Evolutionary conservation across 2,113 vertebrate species (phyloP).

Genomic region (Ia io): DNA sequence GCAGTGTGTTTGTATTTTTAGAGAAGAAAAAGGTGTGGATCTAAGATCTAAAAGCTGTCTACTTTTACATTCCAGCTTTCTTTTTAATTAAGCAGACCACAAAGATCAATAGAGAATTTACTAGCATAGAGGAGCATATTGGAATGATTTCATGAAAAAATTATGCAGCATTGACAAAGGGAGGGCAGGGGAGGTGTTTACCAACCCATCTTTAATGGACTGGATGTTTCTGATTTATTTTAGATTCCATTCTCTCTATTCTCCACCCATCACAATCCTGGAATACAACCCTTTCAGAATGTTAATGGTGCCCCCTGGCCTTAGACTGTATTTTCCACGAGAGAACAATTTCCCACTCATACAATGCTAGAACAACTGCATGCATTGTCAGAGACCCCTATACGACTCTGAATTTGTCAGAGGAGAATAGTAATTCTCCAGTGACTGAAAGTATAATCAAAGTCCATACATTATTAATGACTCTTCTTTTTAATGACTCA

Average conservation of each 20-base stretch:
- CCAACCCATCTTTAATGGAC: not conserved
- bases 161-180: not conserved
- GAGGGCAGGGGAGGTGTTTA: not conserved
- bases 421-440: slow-evolving; percentile 70
- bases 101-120: slow-evolving; percentile 73
- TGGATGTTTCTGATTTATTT: slow-evolving; percentile 57
- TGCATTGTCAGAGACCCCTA: slow-evolving; percentile 52
- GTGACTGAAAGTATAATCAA: slow-evolving; percentile 67
- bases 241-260: slow-evolving; percentile 26
- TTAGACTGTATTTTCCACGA: slow-evolving; percentile 52
- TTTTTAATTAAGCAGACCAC: slow-evolving; percentile 66
- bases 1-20: slow-evolving; percentile 55
- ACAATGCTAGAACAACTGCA: slow-evolving; percentile 36
- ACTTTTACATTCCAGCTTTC: slow-evolving; percentile 63
- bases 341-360: slow-evolving; percentile 53
- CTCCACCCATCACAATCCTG: not conserved
- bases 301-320: slow-evolving; percentile 20
- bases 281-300: slow-evolving; percentile 42
- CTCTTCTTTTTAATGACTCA: slow-evolving; percentile 65
- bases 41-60: slow-evolving; percentile 53
- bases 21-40: slow-evolving; percentile 53
- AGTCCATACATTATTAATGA: slow-evolving; percentile 72
- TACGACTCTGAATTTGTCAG: slow-evolving; percentile 64
- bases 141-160: slow-evolving; percentile 28
- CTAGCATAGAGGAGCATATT: not conserved